Base-by-base conservation (phyloP, 2,113 vertebrate genomes). In the Alligator mississippiensis region DNA sequence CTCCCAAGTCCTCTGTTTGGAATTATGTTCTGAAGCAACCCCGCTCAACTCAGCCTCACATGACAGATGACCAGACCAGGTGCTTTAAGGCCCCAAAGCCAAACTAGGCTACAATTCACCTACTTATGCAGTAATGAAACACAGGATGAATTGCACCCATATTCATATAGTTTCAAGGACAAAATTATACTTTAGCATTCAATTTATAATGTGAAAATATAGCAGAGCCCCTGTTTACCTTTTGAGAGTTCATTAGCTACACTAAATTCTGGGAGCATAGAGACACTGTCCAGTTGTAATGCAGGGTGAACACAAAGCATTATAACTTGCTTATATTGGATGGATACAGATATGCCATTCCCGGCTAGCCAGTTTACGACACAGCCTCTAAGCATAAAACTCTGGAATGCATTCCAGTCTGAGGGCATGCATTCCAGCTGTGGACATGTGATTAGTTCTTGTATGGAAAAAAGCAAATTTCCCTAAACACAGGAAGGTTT, bases 281-380 rank as follows among this genome's bases (percentile, higher is more conserved):
- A 54, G 24, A 54, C 19, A 13, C 74, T 17, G 18, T 58, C 4
- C 58, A 38, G 68, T 47, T 24, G 78, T 61, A 74, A 54, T 0
- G 11, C 66, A 1, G 4, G 79, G 59, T 21, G 55, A 77, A 58
- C 0, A 6, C 61, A 9, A 9, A 61, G 25, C n/a, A 3, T 64
- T 0, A 0, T 24, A 12, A 80, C 0, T 1, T 0, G 1, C 9
- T 80, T 25, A 5, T 5, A 3, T 2, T 22, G 59, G 57, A 88
- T 62, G 28, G 6, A 47, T 1, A 19, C 21, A 2, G 1, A 47
- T 1, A 4, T 2, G 54, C 13, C 19, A 17, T 22, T 70, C 72
- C 38, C 63, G 63, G 88, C 59, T 30, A 84, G 82, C 59, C 63
- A 86, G 70, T 64, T 76, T 30, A 57, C 58, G 66, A 60, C 21